Evolutionary conservation across 2,113 vertebrate genomes (phyloP), one percentile per base, ranked within the genome.

Genomic region (Octodon degus): DNA sequence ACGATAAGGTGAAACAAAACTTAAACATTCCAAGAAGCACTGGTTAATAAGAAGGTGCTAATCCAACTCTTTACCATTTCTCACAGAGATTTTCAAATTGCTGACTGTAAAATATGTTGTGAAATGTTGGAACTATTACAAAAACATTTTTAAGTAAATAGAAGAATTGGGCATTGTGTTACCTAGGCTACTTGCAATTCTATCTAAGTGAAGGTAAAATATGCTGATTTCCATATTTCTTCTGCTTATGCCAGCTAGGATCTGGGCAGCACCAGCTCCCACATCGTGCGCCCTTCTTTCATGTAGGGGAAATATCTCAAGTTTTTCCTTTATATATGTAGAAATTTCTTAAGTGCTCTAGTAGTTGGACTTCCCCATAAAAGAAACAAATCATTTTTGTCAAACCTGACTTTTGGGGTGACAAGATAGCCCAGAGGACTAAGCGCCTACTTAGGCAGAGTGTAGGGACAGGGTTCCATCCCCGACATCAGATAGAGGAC

Each of bases 1-100:
- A 50, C 5, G 86, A 0, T 47, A 16, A 97, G 92, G 96, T 90
- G 19, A 94, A 20, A 94, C 93, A 58, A 87, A 81, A 34, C 22
- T 90, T 87, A 86, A 89, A 97, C 70, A 0, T 86, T 80, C 24
- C 11, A 20, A 60, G 5, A 80, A 87, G 10, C 60, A 50, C 91
- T 53, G 1, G 1, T 72, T 24, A 95, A 12, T n/a, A 34, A 92
- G 67, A 86, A 50, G n/a, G 76, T 94, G 94, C 53, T 72, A 95
- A 85, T 7, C 1, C 30, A 85, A 43, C 34, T 13, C 50, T 65
- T 92, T 84, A 83, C 11, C 37, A 60, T 50, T 40, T 10, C 25
- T 67, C 34, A 89, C n/a, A 77, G 65, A 74, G 2, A 20, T n/a
- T 47, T 86, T 79, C 62, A 47, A 40, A 77, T 65, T 79, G 22